Evolutionary conservation across 2,888 invertebrate species (phyloP).

Genomic region (Cryptocephalus primarius): DNA sequence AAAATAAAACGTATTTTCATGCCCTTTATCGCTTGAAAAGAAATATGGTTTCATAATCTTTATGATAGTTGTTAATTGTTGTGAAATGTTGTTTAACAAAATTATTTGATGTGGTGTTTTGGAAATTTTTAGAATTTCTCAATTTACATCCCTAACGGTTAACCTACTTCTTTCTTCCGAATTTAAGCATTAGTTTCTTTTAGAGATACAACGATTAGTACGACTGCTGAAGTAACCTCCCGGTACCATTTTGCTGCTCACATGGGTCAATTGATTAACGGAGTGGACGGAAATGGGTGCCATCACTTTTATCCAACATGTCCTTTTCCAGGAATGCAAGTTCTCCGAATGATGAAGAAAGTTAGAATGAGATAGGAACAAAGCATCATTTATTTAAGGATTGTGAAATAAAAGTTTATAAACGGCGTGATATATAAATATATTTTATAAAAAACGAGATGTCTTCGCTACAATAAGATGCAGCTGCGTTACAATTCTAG

Average conservation of each 20-base stretch:
- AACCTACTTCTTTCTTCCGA: neutral
- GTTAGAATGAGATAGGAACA: slow-evolving; percentile 35
- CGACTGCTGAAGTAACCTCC: slow-evolving; percentile 51
- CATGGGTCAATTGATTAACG: slow-evolving; percentile 56
- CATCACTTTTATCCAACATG: slow-evolving; percentile 57
- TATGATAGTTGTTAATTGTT: too few species aligned
- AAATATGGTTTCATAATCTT: too few species aligned
- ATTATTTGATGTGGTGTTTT: too few species aligned
- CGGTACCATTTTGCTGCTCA: slow-evolving; percentile 56
- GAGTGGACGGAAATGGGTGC: slow-evolving; percentile 54
- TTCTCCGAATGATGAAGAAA: slow-evolving; percentile 53
- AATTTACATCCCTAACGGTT: too few species aligned
- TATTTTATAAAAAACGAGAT: neutral
- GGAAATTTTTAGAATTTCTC: too few species aligned
- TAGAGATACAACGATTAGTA: slow-evolving; percentile 53
- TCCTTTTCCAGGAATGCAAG: slow-evolving; percentile 50
- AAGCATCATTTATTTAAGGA: slow-evolving; percentile 1
- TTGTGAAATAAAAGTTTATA: neutral
- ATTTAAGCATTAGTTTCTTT: slow-evolving; percentile 13
- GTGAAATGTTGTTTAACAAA: too few species aligned
- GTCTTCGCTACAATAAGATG: too few species aligned
- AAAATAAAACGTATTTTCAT: too few species aligned
- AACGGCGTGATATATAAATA: neutral
- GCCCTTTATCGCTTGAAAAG: too few species aligned
- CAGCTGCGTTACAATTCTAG: too few species aligned